Percentiles rank a stretch among this genome's conserved stretches.
These are phyloP conservation scores for Pocillopora meandrina DNA, from an alignment of 92 coral and sea anemone species.

Conservation along the genomic window DNA sequence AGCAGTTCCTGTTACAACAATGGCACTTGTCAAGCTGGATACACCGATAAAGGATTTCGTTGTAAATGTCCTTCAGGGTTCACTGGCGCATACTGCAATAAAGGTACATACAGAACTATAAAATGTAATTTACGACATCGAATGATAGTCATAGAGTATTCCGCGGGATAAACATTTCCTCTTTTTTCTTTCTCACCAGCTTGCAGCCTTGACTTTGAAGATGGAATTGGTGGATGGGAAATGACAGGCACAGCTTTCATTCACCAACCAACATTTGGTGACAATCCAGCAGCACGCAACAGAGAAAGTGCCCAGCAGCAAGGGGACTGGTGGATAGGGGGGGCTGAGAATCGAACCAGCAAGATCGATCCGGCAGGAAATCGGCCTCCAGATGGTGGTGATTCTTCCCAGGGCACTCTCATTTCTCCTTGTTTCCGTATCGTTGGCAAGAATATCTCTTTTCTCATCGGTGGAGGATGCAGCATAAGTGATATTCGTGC, in stretches of 20 bases:
- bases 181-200: background rate
- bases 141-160: background rate
- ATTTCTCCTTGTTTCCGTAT: constrained; percentile 55
- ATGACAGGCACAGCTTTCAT: constrained; percentile 57
- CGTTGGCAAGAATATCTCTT: constrained; percentile 45
- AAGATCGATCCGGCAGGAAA: constrained; percentile 32
- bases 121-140: background rate
- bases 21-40: constrained; percentile 3
- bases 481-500: constrained; percentile 35
- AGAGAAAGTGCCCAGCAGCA: constrained; percentile 48
- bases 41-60: background rate
- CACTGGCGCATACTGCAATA: background rate
- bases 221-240: constrained; percentile 48
- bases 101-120: background rate
- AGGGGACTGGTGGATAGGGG: constrained; percentile 78
- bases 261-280: constrained; percentile 62
- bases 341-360: constrained; percentile 51
- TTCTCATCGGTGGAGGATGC: constrained; percentile 21
- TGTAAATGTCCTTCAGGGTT: background rate
- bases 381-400: no score
- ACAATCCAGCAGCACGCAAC: constrained; percentile 53
- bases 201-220: constrained; percentile 65
- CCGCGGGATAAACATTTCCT: no score
- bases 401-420: constrained; percentile 52
- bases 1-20: background rate